Conservation (phyloP, 92 coral and sea anemone genomes). For the Phenganax stokvisi region DNA sequence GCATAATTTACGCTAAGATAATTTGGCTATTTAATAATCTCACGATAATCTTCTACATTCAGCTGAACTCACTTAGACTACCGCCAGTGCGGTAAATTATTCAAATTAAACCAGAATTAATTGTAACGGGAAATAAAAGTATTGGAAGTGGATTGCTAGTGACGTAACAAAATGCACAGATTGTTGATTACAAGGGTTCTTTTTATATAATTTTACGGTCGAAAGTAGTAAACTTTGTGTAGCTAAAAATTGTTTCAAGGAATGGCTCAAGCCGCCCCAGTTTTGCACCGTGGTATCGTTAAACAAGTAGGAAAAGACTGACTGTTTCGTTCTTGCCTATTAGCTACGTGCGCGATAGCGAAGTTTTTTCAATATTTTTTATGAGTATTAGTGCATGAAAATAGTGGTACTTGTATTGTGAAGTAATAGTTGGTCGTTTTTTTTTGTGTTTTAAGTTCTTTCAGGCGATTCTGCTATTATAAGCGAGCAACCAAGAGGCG, state of each 20-base stretch:
- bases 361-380: slow-evolving; percentile 9
- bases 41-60: too few relatives aligned
- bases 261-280: slow-evolving; percentile 86
- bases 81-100: too few relatives aligned
- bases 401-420: not conserved
- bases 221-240: not conserved
- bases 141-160: too few relatives aligned
- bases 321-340: not conserved
- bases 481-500: slow-evolving; percentile 98
- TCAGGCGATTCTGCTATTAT: slow-evolving; percentile 92
- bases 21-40: too few relatives aligned
- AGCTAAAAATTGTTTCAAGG: not conserved
- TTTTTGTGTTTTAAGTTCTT: slow-evolving; percentile 57
- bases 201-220: not conserved
- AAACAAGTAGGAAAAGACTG: slow-evolving; percentile 63
- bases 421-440: slow-evolving; percentile 22
- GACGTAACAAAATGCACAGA: too few relatives aligned
- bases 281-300: slow-evolving; percentile 90
- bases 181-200: too few relatives aligned
- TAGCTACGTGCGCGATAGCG: not conserved
- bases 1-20: too few relatives aligned
- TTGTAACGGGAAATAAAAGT: too few relatives aligned
- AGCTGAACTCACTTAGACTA: too few relatives aligned
- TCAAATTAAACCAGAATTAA: too few relatives aligned
- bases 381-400: not conserved